phyloP scores from a whole-genome alignment of 2,113 vertebrate species.

The Chloropsis cyanopogon region DNA sequence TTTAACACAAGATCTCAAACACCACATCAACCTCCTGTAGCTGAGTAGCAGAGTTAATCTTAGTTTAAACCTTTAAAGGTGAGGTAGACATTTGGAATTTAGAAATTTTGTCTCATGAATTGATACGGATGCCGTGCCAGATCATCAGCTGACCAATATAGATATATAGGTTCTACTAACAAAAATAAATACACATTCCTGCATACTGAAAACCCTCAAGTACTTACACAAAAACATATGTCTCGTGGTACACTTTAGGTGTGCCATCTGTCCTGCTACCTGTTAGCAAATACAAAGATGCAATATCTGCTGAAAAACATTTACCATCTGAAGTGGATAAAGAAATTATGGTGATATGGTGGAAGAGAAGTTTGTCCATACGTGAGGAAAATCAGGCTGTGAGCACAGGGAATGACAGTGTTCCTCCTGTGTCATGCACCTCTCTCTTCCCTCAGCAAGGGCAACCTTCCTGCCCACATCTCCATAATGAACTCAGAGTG shows the following conservation, averaged over 20 bases:
- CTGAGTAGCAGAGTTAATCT: not conserved
- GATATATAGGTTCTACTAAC: not conserved
- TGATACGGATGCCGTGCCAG: not conserved
- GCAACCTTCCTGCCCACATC: accelerated
- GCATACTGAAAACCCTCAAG: not conserved
- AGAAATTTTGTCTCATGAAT: not conserved
- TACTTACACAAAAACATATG: not conserved
- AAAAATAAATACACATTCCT: not conserved
- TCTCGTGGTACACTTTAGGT: not conserved
- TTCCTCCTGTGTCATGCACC: not conserved
- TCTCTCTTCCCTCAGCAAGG: not conserved
- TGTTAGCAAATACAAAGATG: slow-evolving; percentile 6
- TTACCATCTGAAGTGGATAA: not conserved
- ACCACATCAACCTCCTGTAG: not conserved
- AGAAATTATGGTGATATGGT: not conserved
- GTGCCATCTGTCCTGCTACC: slow-evolving; percentile 16
- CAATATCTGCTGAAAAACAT: not conserved
- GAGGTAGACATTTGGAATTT: not conserved
- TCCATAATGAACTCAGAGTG: not conserved
- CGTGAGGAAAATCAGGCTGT: not conserved
- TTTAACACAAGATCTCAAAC: not conserved
- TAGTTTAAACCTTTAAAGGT: not conserved
- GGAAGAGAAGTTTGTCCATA: not conserved
- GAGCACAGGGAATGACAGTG: not conserved
- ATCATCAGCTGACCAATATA: not conserved